These are phyloP conservation scores for Bucco capensis DNA, from an alignment of 2,113 vertebrate genomes.

Conservation along the genomic window DNA sequence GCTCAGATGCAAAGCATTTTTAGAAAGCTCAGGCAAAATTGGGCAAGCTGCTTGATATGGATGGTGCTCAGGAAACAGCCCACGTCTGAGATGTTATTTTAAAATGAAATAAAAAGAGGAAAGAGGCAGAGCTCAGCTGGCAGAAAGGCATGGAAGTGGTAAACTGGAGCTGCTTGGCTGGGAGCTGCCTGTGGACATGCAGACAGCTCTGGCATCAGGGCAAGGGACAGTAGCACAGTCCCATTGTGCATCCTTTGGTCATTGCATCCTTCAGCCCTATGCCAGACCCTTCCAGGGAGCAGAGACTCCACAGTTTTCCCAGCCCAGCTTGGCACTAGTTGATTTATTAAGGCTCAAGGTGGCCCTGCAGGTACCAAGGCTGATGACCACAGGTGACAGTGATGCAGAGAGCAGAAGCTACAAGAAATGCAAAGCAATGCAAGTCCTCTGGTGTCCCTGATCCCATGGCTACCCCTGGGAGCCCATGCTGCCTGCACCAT, in stretches of 20 bases:
- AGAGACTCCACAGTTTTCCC: accelerated
- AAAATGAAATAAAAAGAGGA: neutral
- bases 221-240: too few relatives aligned
- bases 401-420: accelerated
- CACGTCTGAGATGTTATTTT: accelerated
- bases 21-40: neutral
- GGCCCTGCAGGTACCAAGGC: too few relatives aligned
- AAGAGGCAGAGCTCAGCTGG: neutral
- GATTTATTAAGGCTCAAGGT: neutral
- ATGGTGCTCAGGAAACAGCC: neutral
- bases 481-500: neutral
- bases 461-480: accelerated
- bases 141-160: accelerated
- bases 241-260: neutral
- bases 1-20: neutral
- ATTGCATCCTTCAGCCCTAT: accelerated
- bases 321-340: accelerated
- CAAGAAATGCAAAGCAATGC: neutral
- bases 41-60: neutral
- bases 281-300: accelerated
- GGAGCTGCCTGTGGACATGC: accelerated
- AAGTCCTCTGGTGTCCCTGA: neutral
- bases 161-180: neutral
- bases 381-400: neutral
- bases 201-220: too few relatives aligned